Base-by-base conservation (phyloP, 23 tunicate genomes). In the Halocynthia aurantium region DNA sequence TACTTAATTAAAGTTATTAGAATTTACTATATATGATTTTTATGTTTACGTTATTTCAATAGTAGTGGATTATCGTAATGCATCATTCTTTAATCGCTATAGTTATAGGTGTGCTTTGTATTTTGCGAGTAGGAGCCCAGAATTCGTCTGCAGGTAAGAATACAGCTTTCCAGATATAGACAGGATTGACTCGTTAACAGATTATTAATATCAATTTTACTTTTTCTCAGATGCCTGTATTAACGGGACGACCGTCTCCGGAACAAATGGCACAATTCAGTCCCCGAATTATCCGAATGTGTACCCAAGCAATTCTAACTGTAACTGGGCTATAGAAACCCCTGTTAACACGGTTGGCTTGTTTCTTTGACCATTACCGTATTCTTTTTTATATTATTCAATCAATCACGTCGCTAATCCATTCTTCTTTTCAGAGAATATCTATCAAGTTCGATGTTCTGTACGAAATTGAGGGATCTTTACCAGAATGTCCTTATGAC, bases 381-480 rank as follows among this genome's bases (percentile, higher is more conserved):
- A 2, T 13, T 15, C 1, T 15, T 13, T n/a, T 58, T 58, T 15
- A 15, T 58, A n/a, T 1, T 58, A 13, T 58, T 15, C 63, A 58
- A n/a, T 58, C 15, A 13, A n/a, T 5, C 17, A 4, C 15, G 4
- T 58, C 63, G 4, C 15, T 13, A 58, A 58, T 58, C 17, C n/a
- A 57, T 57, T 10, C 17, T 58, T 65, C 19, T 8, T 65, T 65
- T 65, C 70, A 65, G 70, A 65, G 70, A 65, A 65, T 65, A 9
- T 40, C 70, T 10, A 6, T 65, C 22, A 65, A 65, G 19, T 65
- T 65, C 31, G n/a, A 40, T 65, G n/a, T 8, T 20, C 0, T 65
- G 9, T 65, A 20, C 31, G 22, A 40, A 65, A 65, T 65, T 10
- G 70, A 65, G 31, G 19, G 22, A 20, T 40, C 5, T 20, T 20